These are phyloP conservation scores for Phaethon lepturus DNA, from an alignment of 2,113 vertebrate species.

Conservation along the genomic window DNA sequence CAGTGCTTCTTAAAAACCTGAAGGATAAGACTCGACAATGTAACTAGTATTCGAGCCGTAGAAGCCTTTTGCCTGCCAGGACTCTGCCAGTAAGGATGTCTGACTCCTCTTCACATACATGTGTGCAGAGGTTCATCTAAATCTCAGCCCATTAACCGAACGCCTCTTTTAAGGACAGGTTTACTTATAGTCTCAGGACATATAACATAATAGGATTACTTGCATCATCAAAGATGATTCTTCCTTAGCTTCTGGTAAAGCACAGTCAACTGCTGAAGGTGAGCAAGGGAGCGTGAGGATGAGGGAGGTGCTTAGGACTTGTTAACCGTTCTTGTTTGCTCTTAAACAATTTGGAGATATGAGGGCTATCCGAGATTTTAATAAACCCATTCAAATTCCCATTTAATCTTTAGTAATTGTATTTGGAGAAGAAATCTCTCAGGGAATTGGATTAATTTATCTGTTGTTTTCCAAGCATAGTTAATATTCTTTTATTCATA, in stretches of 20 bases:
- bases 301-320: background rate
- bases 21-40: background rate
- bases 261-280: background rate
- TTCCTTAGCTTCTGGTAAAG: background rate
- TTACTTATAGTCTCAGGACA: background rate
- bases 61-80: background rate
- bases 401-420: background rate
- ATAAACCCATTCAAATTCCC: background rate
- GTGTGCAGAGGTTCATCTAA: background rate
- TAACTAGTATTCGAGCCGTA: background rate
- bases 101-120: background rate
- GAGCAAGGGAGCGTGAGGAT: background rate
- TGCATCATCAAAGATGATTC: background rate
- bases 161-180: background rate
- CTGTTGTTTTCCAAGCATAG: background rate
- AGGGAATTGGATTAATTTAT: background rate
- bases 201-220: background rate
- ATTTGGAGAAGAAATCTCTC: background rate
- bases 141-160: background rate
- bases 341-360: background rate
- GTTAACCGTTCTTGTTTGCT: background rate
- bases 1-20: background rate
- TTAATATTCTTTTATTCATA: slow-evolving; percentile 15
- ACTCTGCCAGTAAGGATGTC: background rate
- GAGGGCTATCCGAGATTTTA: background rate